Evolutionary conservation across 2,888 invertebrate genomes (phyloP).

Genomic region (Sicus ferrugineus): DNA sequence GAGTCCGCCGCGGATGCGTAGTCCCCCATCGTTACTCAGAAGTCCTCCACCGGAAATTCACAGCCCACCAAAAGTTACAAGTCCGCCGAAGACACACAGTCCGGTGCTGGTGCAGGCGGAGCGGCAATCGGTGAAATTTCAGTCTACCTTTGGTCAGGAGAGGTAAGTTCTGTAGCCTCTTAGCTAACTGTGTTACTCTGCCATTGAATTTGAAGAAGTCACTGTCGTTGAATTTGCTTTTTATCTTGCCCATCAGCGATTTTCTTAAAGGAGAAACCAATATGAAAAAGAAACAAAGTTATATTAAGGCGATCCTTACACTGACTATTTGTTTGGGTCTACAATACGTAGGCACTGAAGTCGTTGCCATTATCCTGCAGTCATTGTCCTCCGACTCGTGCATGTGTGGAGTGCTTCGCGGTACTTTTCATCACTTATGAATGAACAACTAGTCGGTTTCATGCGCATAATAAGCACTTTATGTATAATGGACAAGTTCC

Average conservation of each 20-base stretch:
- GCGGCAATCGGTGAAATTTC: conserved; percentile 42
- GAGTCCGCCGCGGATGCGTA: conserved; percentile 56
- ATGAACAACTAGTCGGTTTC: neutral
- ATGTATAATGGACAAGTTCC: neutral
- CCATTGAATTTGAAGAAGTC: neutral
- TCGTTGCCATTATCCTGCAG: neutral
- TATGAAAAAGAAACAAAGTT: neutral
- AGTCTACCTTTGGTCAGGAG: neutral
- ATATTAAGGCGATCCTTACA: too few relatives aligned
- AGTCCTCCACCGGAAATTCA: conserved; percentile 55
- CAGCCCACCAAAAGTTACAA: conserved; percentile 56
- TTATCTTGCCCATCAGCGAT: neutral
- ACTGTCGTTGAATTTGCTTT: too few relatives aligned
- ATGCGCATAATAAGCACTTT: neutral
- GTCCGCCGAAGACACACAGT: conserved; percentile 56
- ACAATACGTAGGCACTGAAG: neutral
- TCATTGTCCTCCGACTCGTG: neutral
- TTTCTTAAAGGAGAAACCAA: neutral
- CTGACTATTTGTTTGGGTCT: neutral
- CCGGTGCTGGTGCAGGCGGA: conserved; percentile 48
- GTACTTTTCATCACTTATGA: neutral
- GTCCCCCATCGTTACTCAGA: conserved; percentile 53
- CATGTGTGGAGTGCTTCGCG: neutral
- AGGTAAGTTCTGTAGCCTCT: neutral
- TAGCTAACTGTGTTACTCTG: neutral